Conservation (phyloP, 2,797 vertebrate species). For the Streptopelia turtur region DNA sequence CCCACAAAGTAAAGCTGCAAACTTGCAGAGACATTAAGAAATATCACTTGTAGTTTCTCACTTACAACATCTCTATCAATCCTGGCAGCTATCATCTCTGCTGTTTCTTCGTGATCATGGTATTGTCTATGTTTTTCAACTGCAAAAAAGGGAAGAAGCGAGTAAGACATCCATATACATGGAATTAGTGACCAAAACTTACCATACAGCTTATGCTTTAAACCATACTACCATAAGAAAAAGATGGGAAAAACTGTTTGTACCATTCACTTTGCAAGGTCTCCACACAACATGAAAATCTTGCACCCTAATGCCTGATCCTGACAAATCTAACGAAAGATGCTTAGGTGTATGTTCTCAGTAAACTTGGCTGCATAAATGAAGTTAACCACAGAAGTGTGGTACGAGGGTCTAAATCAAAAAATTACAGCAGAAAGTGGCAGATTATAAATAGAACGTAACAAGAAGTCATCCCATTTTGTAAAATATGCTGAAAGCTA, state of each 20-base stretch:
- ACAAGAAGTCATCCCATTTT: not conserved
- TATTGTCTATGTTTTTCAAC: conserved; percentile 80
- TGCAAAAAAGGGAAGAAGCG: conserved; percentile 40
- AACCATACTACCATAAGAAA: not conserved
- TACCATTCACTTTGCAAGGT: not conserved
- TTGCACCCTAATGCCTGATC: not conserved
- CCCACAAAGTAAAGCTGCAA: not conserved
- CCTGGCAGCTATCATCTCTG: conserved; percentile 83
- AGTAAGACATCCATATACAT: not conserved
- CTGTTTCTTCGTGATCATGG: conserved; percentile 79
- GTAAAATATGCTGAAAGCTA: not conserved
- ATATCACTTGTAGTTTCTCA: not conserved
- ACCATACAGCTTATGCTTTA: not conserved
- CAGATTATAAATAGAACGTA: accelerated
- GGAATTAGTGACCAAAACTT: not conserved
- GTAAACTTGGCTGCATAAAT: not conserved
- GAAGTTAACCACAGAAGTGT: not conserved
- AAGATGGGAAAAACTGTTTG: not conserved
- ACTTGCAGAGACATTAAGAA: not conserved
- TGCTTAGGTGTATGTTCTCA: not conserved
- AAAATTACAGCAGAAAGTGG: not conserved
- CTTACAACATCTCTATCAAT: conserved; percentile 96
- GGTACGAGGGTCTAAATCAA: not conserved
- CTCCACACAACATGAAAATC: not conserved
- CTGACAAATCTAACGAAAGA: not conserved